These are phyloP conservation scores for Embiotoca jacksoni DNA, from an alignment of 2,113 vertebrate genomes.

Conservation along the genomic window DNA sequence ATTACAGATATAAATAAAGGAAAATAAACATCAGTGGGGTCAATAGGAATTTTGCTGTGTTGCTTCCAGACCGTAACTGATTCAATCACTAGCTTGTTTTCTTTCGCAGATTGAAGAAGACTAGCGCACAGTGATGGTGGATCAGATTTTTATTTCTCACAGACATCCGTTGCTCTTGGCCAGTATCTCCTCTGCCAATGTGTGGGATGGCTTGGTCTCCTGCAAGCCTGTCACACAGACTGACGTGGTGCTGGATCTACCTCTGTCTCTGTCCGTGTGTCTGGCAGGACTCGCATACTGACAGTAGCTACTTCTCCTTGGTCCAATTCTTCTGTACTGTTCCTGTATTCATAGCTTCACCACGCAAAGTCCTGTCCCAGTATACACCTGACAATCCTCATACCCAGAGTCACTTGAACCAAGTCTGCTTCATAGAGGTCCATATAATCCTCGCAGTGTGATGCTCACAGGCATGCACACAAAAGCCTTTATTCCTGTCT, in stretches of 20 bases:
- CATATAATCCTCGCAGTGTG: constrained; percentile 9
- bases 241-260: constrained; percentile 36
- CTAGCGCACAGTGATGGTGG: constrained; percentile 3
- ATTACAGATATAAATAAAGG: constrained; percentile 22
- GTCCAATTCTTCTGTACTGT: constrained; percentile 2
- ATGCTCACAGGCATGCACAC: neutral
- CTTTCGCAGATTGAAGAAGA: constrained; percentile 5
- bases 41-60: neutral
- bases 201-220: constrained; percentile 29
- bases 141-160: constrained; percentile 18
- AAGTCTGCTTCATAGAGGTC: constrained; percentile 30
- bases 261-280: constrained; percentile 17
- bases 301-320: constrained; percentile 31
- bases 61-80: neutral
- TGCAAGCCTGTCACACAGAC: constrained; percentile 21
- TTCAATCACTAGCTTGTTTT: constrained; percentile 22
- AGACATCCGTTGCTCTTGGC: neutral
- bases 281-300: constrained; percentile 38
- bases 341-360: constrained; percentile 7
- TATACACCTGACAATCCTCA: constrained; percentile 1
- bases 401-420: constrained; percentile 17
- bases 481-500: constrained; percentile 23
- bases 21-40: constrained; percentile 17
- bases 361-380: neutral
- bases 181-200: constrained; percentile 24